Evolutionary conservation across 2,888 invertebrate species (phyloP).

Genomic region (Leucoptera coffeella): DNA sequence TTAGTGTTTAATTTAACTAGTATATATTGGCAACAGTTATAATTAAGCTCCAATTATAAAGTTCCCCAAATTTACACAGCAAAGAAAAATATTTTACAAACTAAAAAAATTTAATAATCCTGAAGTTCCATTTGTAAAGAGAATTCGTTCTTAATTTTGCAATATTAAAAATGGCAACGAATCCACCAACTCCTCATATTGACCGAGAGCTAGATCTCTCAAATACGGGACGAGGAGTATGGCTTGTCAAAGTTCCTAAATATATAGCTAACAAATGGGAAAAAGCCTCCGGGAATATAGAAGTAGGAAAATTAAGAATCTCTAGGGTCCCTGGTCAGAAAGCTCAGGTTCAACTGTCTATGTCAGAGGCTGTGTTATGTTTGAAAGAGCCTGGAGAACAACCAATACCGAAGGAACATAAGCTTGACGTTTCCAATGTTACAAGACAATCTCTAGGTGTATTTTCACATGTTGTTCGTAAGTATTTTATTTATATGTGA

Average conservation of each 20-base stretch:
- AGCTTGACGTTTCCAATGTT: constrained; percentile 85
- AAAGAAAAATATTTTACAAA: too few species aligned
- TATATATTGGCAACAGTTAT: too few species aligned
- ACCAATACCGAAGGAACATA: constrained; percentile 85
- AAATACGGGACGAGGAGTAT: constrained; percentile 86
- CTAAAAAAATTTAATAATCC: too few species aligned
- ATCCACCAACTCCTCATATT: constrained; percentile 46
- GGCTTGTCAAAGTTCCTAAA: constrained; percentile 96
- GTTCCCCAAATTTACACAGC: too few species aligned
- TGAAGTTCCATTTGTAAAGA: too few species aligned
- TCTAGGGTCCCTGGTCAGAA: constrained; percentile 72
- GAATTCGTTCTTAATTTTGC: too few species aligned
- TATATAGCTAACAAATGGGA: constrained; percentile 95
- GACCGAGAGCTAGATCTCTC: constrained; percentile 82
- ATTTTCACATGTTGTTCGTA: constrained; percentile 79
- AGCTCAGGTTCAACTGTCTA: constrained; percentile 80
- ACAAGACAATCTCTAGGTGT: constrained; percentile 89
- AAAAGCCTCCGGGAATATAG: constrained; percentile 82
- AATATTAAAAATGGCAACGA: too few species aligned
- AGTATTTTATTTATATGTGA: too few species aligned
- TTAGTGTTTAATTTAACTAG: too few species aligned
- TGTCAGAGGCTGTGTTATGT: constrained; percentile 75
- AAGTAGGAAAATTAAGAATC: constrained; percentile 90
- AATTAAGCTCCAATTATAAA: too few species aligned
- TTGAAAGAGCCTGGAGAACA: constrained; percentile 73